These are phyloP conservation scores for Phortica okadai DNA, from an alignment of 2,888 invertebrate species.

Conservation along the genomic window DNA sequence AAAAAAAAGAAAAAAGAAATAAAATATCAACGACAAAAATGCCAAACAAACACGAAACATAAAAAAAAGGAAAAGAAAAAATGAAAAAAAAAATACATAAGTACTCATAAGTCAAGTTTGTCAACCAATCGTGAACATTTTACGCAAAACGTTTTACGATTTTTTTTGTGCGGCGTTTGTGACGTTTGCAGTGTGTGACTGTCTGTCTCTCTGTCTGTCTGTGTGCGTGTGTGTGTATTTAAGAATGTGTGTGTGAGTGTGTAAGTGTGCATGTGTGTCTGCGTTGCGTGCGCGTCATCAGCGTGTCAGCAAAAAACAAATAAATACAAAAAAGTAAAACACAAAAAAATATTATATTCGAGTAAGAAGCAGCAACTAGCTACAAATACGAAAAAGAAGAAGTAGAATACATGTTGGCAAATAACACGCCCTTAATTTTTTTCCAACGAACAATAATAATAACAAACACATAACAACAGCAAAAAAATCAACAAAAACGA, in stretches of 20 bases:
- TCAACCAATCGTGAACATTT: background rate
- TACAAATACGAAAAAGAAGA: no score
- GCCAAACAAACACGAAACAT: background rate
- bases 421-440: constrained; percentile 15
- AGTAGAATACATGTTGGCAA: background rate
- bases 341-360: no score
- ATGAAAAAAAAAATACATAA: background rate
- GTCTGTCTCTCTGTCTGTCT: background rate
- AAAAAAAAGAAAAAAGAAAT: background rate
- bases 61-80: background rate
- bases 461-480: background rate
- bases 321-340: no score
- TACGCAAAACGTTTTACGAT: background rate
- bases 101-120: background rate
- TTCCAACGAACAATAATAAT: background rate
- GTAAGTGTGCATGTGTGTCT: constrained; percentile 9
- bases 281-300: background rate
- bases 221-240: background rate
- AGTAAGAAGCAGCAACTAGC: no score
- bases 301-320: background rate
- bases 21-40: background rate
- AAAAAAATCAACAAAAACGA: constrained; percentile 4
- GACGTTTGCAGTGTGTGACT: background rate
- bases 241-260: background rate
- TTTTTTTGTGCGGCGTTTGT: constrained; percentile 3